Conservation (phyloP, 2,797 vertebrate genomes). For the Pangasius larnaudii region DNA sequence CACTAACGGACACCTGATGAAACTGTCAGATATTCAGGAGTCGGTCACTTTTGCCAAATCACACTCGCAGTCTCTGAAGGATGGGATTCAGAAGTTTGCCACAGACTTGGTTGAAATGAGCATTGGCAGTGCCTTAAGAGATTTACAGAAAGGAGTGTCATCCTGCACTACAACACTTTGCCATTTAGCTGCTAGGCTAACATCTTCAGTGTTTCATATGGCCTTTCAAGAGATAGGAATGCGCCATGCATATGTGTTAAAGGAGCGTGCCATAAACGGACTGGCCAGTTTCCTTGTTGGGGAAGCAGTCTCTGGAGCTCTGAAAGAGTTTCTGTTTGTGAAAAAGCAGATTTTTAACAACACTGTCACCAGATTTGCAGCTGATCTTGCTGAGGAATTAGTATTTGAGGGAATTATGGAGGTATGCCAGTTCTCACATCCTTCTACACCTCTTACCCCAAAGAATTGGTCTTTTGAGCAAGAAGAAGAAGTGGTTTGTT, state of each 20-base stretch:
- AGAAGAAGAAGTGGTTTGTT: slow-evolving; percentile 87
- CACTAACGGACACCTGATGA: slow-evolving; percentile 78
- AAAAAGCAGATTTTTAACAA: slow-evolving; percentile 95
- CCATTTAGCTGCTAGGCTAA: slow-evolving; percentile 89
- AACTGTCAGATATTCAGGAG: slow-evolving; percentile 81
- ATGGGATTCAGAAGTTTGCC: slow-evolving; percentile 94
- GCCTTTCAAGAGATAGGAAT: slow-evolving; percentile 96
- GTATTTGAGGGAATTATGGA: slow-evolving; percentile 99
- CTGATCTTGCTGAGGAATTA: slow-evolving; percentile 93
- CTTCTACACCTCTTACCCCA: slow-evolving; percentile 82
- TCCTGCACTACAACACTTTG: slow-evolving; percentile 92
- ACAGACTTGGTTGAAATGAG: slow-evolving; percentile 93
- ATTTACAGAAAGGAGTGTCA: slow-evolving; percentile 93
- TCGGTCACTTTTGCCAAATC: slow-evolving; percentile 78
- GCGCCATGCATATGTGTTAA: slow-evolving; percentile 85
- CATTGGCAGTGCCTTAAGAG: slow-evolving; percentile 91
- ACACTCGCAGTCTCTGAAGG: slow-evolving; percentile 85
- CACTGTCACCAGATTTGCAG: slow-evolving; percentile 87
- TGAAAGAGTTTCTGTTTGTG: slow-evolving; percentile 88
- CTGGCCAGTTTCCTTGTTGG: slow-evolving; percentile 90
- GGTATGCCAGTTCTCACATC: slow-evolving; percentile 96
- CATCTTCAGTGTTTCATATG: slow-evolving; percentile 95
- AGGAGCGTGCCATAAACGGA: slow-evolving; percentile 88
- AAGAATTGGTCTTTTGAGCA: slow-evolving; percentile 78
- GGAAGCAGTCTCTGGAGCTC: slow-evolving; percentile 88